These are phyloP conservation scores for Diaperis boleti DNA, from an alignment of 2,888 invertebrate species.

Conservation along the genomic window DNA sequence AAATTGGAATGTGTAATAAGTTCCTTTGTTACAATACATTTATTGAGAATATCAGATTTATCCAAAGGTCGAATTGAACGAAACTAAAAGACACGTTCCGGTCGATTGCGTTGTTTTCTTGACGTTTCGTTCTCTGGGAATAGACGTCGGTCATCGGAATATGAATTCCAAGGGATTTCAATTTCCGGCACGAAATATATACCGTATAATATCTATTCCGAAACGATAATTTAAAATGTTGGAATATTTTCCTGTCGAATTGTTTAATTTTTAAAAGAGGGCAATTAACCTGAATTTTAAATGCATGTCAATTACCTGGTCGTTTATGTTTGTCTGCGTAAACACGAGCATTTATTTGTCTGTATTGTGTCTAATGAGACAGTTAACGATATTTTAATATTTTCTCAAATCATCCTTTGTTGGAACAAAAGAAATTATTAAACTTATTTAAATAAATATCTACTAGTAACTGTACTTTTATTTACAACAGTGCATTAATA, in stretches of 20 bases:
- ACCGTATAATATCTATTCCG: neutral
- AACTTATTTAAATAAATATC: neutral
- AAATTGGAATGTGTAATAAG: too few relatives aligned
- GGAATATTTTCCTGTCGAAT: too few relatives aligned
- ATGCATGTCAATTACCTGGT: too few relatives aligned
- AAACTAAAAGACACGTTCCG: neutral
- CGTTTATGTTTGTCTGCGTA: too few relatives aligned
- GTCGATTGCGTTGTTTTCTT: conserved; percentile 2
- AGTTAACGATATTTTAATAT: neutral
- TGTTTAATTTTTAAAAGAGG: too few relatives aligned
- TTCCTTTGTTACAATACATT: neutral
- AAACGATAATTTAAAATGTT: neutral
- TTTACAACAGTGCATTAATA: conserved; percentile 12
- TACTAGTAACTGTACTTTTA: conserved; percentile 14
- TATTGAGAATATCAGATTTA: neutral
- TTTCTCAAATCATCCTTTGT: too few relatives aligned
- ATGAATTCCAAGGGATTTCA: neutral
- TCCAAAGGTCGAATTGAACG: neutral
- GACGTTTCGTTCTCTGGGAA: conserved; percentile 6
- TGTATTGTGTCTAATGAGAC: too few relatives aligned
- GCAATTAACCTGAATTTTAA: too few relatives aligned
- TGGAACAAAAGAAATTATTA: too few relatives aligned
- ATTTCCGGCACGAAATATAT: conserved; percentile 5
- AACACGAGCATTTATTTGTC: too few relatives aligned
- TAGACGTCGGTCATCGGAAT: conserved; percentile 7